These are phyloP conservation scores for Deilephila elpenor DNA, from an alignment of 2,888 invertebrate species.

Conservation along the genomic window DNA sequence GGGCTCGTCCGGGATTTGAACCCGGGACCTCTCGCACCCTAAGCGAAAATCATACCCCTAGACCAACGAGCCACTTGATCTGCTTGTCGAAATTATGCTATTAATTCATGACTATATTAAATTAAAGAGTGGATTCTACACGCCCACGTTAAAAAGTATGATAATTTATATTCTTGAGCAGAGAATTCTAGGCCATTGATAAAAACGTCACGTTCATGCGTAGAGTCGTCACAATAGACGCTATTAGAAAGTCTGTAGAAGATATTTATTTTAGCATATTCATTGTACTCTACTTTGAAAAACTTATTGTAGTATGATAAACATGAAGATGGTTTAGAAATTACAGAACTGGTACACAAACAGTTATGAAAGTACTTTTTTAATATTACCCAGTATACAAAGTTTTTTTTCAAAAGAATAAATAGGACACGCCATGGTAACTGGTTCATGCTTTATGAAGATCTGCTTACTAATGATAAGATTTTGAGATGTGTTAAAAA, in stretches of 20 bases:
- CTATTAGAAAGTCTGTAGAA: neutral
- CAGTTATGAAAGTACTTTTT: too few relatives aligned
- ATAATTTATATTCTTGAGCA: slow-evolving; percentile 7
- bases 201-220: slow-evolving; percentile 1
- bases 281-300: neutral
- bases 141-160: neutral
- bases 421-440: too few relatives aligned
- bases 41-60: slow-evolving; percentile 86
- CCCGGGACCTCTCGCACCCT: slow-evolving; percentile 84
- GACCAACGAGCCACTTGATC: slow-evolving; percentile 78
- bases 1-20: slow-evolving; percentile 83
- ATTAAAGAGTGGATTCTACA: neutral
- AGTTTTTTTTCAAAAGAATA: too few relatives aligned
- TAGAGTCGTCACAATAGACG: neutral
- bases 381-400: too few relatives aligned
- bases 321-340: too few relatives aligned
- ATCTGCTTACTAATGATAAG: too few relatives aligned
- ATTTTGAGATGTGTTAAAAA: too few relatives aligned
- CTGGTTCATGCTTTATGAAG: too few relatives aligned
- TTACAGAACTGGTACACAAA: too few relatives aligned
- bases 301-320: neutral
- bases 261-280: neutral
- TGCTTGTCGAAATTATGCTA: neutral
- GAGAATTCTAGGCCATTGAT: slow-evolving; percentile 9
- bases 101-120: neutral